A percentile compares a stretch with the other conserved stretches of the same genome.
These are phyloP conservation scores for Sciaenops ocellatus DNA, from an alignment of 2,797 vertebrate species.

Conservation along the genomic window DNA sequence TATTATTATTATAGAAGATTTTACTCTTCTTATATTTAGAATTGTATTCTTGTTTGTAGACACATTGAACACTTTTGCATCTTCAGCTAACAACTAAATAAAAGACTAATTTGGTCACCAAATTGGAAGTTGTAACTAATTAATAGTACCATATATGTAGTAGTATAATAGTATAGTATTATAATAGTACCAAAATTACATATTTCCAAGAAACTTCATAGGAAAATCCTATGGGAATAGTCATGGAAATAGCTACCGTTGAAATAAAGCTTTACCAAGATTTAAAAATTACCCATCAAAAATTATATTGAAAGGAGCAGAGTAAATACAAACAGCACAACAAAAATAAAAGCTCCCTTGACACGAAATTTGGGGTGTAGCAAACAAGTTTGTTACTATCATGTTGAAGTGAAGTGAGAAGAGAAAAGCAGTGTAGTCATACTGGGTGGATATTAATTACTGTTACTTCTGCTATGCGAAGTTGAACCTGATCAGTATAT, in stretches of 20 bases:
- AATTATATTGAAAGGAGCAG: not conserved
- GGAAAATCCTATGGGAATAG: not conserved
- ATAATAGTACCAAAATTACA: not conserved
- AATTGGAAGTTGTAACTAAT: not conserved
- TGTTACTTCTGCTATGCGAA: not conserved
- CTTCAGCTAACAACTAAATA: not conserved
- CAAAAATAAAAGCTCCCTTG: not conserved
- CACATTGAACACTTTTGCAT: not conserved
- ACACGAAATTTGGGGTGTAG: not conserved
- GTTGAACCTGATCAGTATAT: not conserved
- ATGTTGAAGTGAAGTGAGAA: no score
- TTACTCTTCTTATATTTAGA: not conserved
- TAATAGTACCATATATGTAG: no score
- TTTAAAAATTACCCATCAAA: not conserved
- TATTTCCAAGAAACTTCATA: not conserved
- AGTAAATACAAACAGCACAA: not conserved
- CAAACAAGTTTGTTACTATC: not conserved
- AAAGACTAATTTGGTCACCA: not conserved
- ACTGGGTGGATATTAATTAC: not conserved
- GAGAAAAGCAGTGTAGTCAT: not conserved
- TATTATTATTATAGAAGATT: not conserved
- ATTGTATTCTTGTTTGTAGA: not conserved
- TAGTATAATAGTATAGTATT: no score
- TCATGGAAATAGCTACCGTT: not conserved
- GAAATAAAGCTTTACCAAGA: not conserved